A percentile compares a stretch with the other conserved stretches of the same genome.
Conservation (phyloP, 2,113 vertebrate genomes). For the Rhinolophus ferrumequinum region DNA sequence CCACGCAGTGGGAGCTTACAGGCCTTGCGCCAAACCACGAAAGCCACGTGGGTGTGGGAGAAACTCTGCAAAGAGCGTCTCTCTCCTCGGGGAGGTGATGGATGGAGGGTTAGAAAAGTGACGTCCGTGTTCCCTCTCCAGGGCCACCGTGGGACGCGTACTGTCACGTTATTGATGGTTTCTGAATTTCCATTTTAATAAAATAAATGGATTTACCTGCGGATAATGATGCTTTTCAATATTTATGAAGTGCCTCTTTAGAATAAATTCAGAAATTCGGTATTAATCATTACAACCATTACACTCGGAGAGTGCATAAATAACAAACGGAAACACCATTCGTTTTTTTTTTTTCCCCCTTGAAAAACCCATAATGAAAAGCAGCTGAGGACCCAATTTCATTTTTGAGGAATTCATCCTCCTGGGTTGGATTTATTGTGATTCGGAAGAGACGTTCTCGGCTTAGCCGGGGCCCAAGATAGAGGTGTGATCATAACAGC, state of each 20-base stretch:
- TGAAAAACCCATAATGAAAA: constrained; percentile 5
- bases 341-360: accelerated
- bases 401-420: neutral
- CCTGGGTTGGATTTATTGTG: neutral
- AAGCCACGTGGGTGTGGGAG: no score
- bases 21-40: no score
- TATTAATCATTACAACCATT: constrained; percentile 62
- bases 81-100: no score
- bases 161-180: neutral
- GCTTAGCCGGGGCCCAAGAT: neutral
- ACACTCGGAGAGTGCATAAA: neutral
- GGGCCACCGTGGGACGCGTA: accelerated
- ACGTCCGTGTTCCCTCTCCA: accelerated
- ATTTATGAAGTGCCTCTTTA: constrained; percentile 73
- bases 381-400: neutral
- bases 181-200: constrained; percentile 74
- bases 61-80: no score
- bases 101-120: no score
- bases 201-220: constrained; percentile 13
- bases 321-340: neutral
- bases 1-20: no score
- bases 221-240: constrained; percentile 56
- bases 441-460: neutral
- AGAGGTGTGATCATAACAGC: neutral
- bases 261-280: constrained; percentile 67